Base-by-base conservation (phyloP, 1,140 invertebrate species). In the Melanaphis sacchari region DNA sequence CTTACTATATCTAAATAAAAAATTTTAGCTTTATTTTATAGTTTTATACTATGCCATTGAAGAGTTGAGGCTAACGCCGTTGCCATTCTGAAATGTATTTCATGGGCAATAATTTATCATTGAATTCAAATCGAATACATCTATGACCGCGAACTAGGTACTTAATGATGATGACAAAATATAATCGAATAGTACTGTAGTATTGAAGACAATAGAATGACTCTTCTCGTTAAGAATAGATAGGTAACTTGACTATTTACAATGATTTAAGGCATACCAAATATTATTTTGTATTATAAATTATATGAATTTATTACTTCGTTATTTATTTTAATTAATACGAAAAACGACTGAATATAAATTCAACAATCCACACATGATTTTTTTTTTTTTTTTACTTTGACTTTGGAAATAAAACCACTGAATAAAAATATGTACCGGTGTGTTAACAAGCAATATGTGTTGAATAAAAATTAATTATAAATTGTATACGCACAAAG, bases 401-500 rank as follows among this genome's bases (percentile, higher is more conserved):
- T n/a, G 31, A 76, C 31, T 76, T 76, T 76, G 31, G 4, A 76
- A 76, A 76, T 76, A 76, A 76, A n/a, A 76, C 59, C n/a, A n/a
- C n/a, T 76, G 59, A 76, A 76, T n/a, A 76, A 76, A 76, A 76
- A n/a, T 76, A 76, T 76, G 15, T 76, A 76, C 31, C n/a, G 1
- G 59, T 76, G 31, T 76, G 59, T 76, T 76, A 76, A 76, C 59
- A 31, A 76, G 59, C 59, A 76, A 76, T 76, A 76, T 76, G 59
- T 76, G 59, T n/a, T 76, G 59, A 76, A 76, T 76, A 76, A 76
- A 76, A n/a, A 76, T 76, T 76, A 76, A 76, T 76, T 76, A 66
- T 76, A 76, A n/a, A 76, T n/a, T 76, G 15, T 76, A 76, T 66
- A 15, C 31, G 4, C n/a, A 76, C 1, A 15, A 76, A 15, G 59